Percentiles rank a stretch among this genome's conserved stretches.
Conservation (phyloP, 92 coral and sea anemone genomes). For the Palythoa heliodiscus region DNA sequence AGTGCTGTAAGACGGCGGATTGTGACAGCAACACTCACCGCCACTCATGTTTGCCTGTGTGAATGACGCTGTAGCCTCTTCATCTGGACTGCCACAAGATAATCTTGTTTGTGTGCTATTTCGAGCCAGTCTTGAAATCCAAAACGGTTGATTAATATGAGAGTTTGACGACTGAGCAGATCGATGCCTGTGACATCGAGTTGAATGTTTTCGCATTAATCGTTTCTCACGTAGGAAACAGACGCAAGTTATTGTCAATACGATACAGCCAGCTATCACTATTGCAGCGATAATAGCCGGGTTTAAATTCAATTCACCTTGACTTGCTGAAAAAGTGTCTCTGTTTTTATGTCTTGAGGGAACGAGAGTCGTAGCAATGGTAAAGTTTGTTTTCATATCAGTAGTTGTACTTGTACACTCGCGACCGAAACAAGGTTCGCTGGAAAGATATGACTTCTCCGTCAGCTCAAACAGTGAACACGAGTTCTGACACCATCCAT, state of each 20-base stretch:
- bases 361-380: neutral
- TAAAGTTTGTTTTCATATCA: neutral
- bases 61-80: constrained; percentile 15
- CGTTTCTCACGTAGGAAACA: constrained; percentile 37
- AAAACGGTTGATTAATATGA: constrained; percentile 11
- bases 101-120: constrained; percentile 35
- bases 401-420: neutral
- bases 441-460: neutral
- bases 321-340: neutral
- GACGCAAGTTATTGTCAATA: constrained; percentile 25
- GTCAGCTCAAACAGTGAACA: neutral
- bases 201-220: constrained; percentile 20
- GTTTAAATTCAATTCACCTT: constrained; percentile 8
- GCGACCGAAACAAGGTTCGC: constrained; percentile 9
- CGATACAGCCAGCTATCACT: constrained; percentile 41
- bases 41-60: constrained; percentile 28
- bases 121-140: constrained; percentile 42
- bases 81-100: constrained; percentile 15
- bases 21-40: neutral
- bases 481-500: neutral
- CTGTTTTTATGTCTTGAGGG: neutral
- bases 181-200: constrained; percentile 16
- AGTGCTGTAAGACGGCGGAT: constrained; percentile 32
- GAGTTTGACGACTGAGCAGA: neutral
- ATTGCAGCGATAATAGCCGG: constrained; percentile 39